A percentile compares a stretch with the other conserved stretches of the same genome.
Conservation (phyloP, 2,888 invertebrate genomes). For the Isoperla grammatica region DNA sequence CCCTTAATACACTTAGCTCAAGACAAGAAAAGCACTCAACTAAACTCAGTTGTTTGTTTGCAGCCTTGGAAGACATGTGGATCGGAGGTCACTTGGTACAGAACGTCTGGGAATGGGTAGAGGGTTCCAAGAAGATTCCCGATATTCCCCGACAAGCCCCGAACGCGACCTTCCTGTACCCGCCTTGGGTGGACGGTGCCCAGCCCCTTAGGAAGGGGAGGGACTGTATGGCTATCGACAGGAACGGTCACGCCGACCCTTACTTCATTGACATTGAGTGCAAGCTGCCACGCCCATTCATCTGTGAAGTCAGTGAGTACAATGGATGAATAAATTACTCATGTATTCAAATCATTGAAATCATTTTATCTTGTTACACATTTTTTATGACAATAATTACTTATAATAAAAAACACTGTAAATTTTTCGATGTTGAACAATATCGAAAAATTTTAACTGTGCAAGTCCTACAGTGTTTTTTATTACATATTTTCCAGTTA, state of each 20-base stretch:
- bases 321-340: neutral
- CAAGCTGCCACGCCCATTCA: conserved; percentile 46
- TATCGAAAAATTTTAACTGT: no score
- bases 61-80: conserved; percentile 36
- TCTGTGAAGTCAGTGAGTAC: conserved; percentile 46
- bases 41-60: neutral
- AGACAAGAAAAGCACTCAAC: no score
- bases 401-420: no score
- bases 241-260: conserved; percentile 47
- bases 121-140: conserved; percentile 5
- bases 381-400: no score
- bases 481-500: no score
- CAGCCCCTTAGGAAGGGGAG: conserved; percentile 32
- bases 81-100: conserved; percentile 35
- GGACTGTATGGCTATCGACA: conserved; percentile 48
- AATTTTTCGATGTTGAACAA: no score
- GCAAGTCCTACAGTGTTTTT: no score
- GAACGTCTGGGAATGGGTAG: conserved; percentile 28
- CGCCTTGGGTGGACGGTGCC: conserved; percentile 14
- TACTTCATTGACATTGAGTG: conserved; percentile 53
- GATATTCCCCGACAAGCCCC: conserved; percentile 8
- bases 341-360: neutral
- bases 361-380: neutral
- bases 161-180: conserved; percentile 19
- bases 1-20: no score